Evolutionary conservation across 1,140 invertebrate species (phyloP), one percentile per base, ranked within the genome.

Genomic region (Scylla paramamosain): DNA sequence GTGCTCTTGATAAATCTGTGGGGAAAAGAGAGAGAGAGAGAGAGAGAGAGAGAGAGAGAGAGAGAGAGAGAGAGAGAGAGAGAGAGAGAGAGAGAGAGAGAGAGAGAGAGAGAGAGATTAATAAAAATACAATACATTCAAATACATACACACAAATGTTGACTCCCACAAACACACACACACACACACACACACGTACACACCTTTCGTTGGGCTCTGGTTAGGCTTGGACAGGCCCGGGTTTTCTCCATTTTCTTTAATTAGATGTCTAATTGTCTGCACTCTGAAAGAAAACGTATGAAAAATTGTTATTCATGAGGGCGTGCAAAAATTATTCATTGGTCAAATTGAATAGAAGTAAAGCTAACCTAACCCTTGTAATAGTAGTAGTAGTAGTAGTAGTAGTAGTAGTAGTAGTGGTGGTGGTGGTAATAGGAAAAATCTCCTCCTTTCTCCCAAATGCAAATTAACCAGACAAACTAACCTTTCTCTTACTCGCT

Each of bases 161-260:
- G 7, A 77, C 67, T 16, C 67, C 12, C 67, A n/a, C 67, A 77
- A 6, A 77, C 67, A 77, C 67, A 77, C 67, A 77, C 67, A 77
- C 67, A 77, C 67, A n/a, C 25, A 77, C 67, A 77, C 25, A 77
- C n/a, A 77, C 25, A 77, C n/a, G n/a, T 20, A 77, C 67, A 77
- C 67, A 77, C 67, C 16, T n/a, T n/a, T n/a, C 20, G 16, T 77
- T 8, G 6, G 67, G 67, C 67, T n/a, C 2, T 96, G 96, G 92
- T 97, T 97, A 97, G 45, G 97, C 96, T 96, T 97, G 97, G 97
- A 96, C 32, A 94, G 67, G 20, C 90, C 92, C 28, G 90, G 91
- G 52, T 92, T 91, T 67, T 91, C 91, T 67, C 45, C 25, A 25
- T 89, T 59, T 45, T 93, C 93, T 90, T 92, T 92, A 46, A 96